Base-by-base conservation (phyloP, 2,797 vertebrate genomes). In the Karalla daura region DNA sequence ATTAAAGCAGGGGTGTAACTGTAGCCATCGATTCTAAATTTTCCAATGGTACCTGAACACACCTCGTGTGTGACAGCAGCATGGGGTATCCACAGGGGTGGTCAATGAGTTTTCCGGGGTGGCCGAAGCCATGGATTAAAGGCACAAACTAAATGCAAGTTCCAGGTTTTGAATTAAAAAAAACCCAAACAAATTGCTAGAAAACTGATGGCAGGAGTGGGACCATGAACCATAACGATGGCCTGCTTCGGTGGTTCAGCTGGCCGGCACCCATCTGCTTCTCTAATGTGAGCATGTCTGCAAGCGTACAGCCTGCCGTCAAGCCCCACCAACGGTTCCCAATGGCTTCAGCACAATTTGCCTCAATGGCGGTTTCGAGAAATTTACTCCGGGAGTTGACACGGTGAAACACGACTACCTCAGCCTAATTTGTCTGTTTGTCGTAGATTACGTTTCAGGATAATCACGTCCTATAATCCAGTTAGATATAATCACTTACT, bases 401-500 rank as follows among this genome's bases (percentile, higher is more conserved):
- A 46, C 15, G 5, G 14, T 49, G 66, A 76, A 77, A 82, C 70
- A 62, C 76, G 59, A 80, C 67, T 49, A 70, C 50, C 60, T 30
- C 35, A 52, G 79, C 51, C 44, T 80, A 69, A 82, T 88, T 83
- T 76, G 71, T 72, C 76, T 82, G 73, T 88, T 86, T 88, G 75
- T 85, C 23, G 13, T 75, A 76, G 80, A 91, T 90, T 86, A 89
- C 70, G 75, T 78, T 86, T 88, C 78, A 55, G 77, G 81, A 86
- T 89, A 88, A 88, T 88, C 88, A 84, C 68, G 70, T 78, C 68
- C 63, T 83, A 80, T 88, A 87, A 90, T 90, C 88, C 86, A 80
- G 81, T 88, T 88, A 86, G 86, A 90, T 88, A 80, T 88, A 89
- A 91, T 89, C 88, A 89, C 80, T 88, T 84, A 83, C 83, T 87